phyloP scores from a whole-genome alignment of 2,113 vertebrate genomes.

The Gulo gulo region DNA sequence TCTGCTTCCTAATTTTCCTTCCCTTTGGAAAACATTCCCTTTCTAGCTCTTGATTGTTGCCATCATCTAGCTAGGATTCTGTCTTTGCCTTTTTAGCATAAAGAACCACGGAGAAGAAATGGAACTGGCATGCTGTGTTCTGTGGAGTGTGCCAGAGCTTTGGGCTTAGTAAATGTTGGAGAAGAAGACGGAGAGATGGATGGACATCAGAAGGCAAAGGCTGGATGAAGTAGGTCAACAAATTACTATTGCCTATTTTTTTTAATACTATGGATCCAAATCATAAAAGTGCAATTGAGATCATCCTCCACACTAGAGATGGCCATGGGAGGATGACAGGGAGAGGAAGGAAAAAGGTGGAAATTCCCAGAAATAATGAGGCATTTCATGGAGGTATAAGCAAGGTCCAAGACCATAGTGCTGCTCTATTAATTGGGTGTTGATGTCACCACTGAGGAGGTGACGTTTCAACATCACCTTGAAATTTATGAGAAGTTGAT shows the following conservation, averaged over 20 bases:
- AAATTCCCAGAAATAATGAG: neutral
- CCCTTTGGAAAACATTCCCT: neutral
- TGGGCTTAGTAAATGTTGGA: neutral
- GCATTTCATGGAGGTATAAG: neutral
- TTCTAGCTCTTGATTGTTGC: neutral
- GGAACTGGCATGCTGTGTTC: neutral
- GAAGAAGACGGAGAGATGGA: neutral
- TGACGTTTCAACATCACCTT: neutral
- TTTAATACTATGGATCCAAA: neutral
- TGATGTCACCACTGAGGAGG: neutral
- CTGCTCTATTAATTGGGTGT: neutral
- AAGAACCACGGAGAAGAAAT: neutral
- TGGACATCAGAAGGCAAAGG: neutral
- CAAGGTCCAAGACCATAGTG: neutral
- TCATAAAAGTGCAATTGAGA: neutral
- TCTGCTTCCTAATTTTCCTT: conserved; percentile 44
- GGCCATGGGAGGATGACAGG: neutral
- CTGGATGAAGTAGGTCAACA: neutral
- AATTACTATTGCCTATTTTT: neutral
- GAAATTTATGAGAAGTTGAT: neutral
- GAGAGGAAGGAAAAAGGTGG: neutral
- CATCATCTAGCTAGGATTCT: neutral
- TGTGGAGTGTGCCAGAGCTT: neutral
- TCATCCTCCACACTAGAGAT: neutral
- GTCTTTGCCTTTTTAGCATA: neutral